Conservation (phyloP, 2,888 invertebrate genomes). For the Pasiphila rectangulata region DNA sequence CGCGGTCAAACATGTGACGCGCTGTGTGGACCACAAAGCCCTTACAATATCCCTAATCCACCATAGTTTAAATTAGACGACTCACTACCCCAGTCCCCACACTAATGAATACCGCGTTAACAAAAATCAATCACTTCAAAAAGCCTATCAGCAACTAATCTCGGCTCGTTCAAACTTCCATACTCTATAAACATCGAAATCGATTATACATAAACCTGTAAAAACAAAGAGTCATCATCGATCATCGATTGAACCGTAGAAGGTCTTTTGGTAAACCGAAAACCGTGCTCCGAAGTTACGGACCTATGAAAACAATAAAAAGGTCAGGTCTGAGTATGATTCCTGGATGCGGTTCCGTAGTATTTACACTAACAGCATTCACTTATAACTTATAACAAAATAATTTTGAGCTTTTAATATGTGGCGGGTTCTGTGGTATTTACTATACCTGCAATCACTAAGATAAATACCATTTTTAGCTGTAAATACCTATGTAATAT, state of each 20-base stretch:
- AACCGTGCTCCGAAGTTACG: constrained; percentile 67
- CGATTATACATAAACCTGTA: constrained; percentile 63
- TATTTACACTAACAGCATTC: too few relatives aligned
- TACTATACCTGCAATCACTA: too few relatives aligned
- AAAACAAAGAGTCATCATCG: constrained; percentile 73
- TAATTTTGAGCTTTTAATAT: too few relatives aligned
- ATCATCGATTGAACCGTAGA: constrained; percentile 60
- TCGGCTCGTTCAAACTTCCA: constrained; percentile 41
- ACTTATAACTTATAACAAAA: too few relatives aligned
- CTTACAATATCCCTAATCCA: not conserved
- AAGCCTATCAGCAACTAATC: constrained; percentile 31
- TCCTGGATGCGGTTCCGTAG: not conserved
- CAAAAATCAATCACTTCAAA: constrained; percentile 14
- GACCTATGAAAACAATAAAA: constrained; percentile 65
- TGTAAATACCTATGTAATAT: too few relatives aligned
- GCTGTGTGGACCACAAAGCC: too few relatives aligned
- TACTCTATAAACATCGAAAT: constrained; percentile 51
- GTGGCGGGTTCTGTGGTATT: too few relatives aligned
- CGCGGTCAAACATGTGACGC: too few relatives aligned
- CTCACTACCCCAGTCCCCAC: not conserved
- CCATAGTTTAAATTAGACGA: not conserved
- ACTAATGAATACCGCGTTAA: not conserved
- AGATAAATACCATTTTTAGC: too few relatives aligned
- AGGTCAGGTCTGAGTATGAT: not conserved
- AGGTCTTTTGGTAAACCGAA: constrained; percentile 63